Conservation (phyloP, 2,113 vertebrate genomes). For the Megaceryle torquata region DNA sequence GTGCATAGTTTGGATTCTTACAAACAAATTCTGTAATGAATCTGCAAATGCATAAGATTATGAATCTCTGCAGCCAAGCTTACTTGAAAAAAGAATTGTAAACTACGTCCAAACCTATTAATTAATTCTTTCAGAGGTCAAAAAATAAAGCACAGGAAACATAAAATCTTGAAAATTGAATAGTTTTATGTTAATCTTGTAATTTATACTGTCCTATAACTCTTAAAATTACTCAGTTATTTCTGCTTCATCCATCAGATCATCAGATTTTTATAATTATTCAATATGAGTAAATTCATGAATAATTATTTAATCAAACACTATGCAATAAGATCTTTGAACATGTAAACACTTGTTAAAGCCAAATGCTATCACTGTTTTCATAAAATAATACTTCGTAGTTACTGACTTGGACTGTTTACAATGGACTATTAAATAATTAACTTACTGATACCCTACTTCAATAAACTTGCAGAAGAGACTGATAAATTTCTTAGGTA, state of each 20-base stretch:
- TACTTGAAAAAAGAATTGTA: background rate
- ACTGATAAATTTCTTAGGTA: background rate
- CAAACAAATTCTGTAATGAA: constrained; percentile 35
- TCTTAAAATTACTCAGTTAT: background rate
- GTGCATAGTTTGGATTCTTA: background rate
- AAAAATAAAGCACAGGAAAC: background rate
- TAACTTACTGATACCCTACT: background rate
- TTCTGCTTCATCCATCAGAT: background rate
- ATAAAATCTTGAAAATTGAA: background rate
- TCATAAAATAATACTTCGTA: background rate
- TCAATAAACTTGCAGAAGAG: background rate
- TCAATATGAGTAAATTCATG: background rate
- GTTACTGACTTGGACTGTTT: background rate
- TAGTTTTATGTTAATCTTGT: background rate
- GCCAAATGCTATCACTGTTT: background rate
- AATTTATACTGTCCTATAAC: background rate
- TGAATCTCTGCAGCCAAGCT: background rate
- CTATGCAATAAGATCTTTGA: background rate
- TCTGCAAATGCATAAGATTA: background rate
- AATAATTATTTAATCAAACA: constrained; percentile 16
- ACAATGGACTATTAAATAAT: background rate
- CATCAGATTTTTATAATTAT: background rate
- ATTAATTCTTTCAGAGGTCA: background rate
- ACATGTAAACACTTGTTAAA: background rate
- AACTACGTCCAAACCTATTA: background rate